Percentiles rank a stretch among this genome's conserved stretches.
These are phyloP conservation scores for Caenorhabditis sp. DNA, from an alignment of 2,888 invertebrate genomes.

Conservation along the genomic window DNA sequence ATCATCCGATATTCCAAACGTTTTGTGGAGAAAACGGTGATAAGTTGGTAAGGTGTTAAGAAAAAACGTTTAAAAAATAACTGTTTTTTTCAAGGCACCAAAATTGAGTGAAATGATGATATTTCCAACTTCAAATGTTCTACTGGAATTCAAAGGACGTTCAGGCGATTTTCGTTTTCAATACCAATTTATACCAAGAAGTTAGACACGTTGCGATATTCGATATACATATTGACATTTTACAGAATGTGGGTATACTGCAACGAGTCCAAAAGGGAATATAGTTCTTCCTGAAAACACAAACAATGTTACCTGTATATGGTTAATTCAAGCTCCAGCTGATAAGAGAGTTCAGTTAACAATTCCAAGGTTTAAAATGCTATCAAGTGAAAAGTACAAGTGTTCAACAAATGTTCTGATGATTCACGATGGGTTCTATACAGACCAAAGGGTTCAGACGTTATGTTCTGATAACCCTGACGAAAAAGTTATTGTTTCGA, in stretches of 20 bases:
- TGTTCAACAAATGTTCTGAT: slow-evolving; percentile 60
- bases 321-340: slow-evolving; percentile 44
- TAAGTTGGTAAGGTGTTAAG: too few species aligned
- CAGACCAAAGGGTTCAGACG: slow-evolving; percentile 29
- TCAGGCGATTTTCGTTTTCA: slow-evolving; percentile 35
- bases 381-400: slow-evolving; percentile 40
- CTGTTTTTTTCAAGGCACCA: slow-evolving; percentile 27
- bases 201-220: slow-evolving; percentile 2
- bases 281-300: slow-evolving; percentile 38
- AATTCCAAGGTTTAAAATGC: slow-evolving; percentile 50
- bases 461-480: slow-evolving; percentile 31
- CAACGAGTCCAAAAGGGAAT: slow-evolving; percentile 35
- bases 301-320: slow-evolving; percentile 46
- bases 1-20: slow-evolving; percentile 32
- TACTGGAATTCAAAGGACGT: slow-evolving; percentile 45
- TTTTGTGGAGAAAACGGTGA: slow-evolving; percentile 43
- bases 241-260: slow-evolving; percentile 49
- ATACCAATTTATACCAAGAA: slow-evolving; percentile 38
- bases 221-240: not conserved
- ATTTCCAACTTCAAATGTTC: slow-evolving; percentile 43
- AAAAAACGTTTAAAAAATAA: too few species aligned
- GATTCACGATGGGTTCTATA: slow-evolving; percentile 48
- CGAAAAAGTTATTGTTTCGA: slow-evolving; percentile 19
- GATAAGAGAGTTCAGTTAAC: slow-evolving; percentile 52
- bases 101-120: slow-evolving; percentile 31